Percentiles rank a stretch among this genome's conserved stretches.
These are phyloP conservation scores for Tichodroma muraria DNA, from an alignment of 2,113 vertebrate genomes.

Conservation along the genomic window DNA sequence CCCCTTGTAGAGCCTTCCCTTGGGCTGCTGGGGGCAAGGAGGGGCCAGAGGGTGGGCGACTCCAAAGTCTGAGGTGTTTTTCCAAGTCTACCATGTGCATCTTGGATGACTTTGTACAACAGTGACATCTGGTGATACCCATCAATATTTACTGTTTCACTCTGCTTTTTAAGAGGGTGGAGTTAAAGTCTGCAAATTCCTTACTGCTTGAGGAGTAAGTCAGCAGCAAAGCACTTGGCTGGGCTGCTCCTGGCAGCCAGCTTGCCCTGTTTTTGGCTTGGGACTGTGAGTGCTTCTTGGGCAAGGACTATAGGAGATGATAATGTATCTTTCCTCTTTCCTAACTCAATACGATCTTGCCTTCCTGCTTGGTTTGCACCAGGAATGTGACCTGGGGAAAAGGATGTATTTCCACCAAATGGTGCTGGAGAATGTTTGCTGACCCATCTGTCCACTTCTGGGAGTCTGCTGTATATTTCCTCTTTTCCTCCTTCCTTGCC, in stretches of 20 bases:
- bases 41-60: background rate
- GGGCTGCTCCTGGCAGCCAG: background rate
- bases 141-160: slow-evolving; percentile 31
- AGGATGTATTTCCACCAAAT: background rate
- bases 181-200: background rate
- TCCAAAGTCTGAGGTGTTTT: background rate
- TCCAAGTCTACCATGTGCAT: background rate
- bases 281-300: background rate
- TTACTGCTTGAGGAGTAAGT: background rate
- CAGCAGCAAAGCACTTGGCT: background rate
- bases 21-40: background rate
- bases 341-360: background rate
- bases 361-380: background rate
- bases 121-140: slow-evolving; percentile 58
- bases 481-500: background rate
- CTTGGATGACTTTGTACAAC: slow-evolving; percentile 37
- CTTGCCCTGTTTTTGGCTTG: background rate
- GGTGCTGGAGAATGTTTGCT: background rate
- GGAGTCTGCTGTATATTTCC: background rate
- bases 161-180: background rate
- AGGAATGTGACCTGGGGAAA: background rate
- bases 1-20: background rate
- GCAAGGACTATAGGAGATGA: background rate
- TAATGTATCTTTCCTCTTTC: background rate
- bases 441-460: background rate